Base-by-base conservation (phyloP, 1,140 invertebrate species). In the Diuraphis noxia region DNA sequence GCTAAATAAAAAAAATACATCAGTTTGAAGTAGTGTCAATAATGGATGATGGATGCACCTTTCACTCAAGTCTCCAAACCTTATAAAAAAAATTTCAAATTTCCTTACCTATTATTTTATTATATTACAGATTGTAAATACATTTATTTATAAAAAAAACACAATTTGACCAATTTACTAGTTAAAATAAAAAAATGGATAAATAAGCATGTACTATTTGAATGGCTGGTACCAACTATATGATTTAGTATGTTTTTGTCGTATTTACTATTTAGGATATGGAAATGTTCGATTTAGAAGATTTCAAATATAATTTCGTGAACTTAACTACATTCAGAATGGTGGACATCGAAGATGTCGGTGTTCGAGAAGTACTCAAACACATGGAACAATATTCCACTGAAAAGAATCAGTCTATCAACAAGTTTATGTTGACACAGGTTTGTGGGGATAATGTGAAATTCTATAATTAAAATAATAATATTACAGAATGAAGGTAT, bases 251-350 rank as follows among this genome's bases (percentile, higher is more conserved):
- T n/a, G n/a, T 41, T 81, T 1, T 81, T 81, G 30, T 5, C 56
- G 13, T 30, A 81, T 49, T 17, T 94, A 98, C 4, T 30, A 81
- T 49, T 17, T 94, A 98, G 97, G 97, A 98, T 94, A 96, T 98
- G 93, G 97, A 98, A 94, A 96, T 97, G 25, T 98, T 98, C 93
- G 97, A 98, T 94, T 94, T 98, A 91, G 97, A 98, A 94, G 97
- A 98, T 93, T 98, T 98, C 94, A 97, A 97, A 93, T 98, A 98
- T 94, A 98, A 98, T 94, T 96, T 96, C 91, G 98, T 98, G 25
- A 98, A 98, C 94, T 98, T 98, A 94, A 98, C 97, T 77, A 97
- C 97, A 13, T 98, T 97, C 94, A 95, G 98, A 88, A 94, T 98
- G 91, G 97, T 96, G 36, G 95, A 95, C 93, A 94, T 94, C 25